Evolutionary conservation across 2,888 invertebrate species (phyloP).

Genomic region (Eupsilia transversa): DNA sequence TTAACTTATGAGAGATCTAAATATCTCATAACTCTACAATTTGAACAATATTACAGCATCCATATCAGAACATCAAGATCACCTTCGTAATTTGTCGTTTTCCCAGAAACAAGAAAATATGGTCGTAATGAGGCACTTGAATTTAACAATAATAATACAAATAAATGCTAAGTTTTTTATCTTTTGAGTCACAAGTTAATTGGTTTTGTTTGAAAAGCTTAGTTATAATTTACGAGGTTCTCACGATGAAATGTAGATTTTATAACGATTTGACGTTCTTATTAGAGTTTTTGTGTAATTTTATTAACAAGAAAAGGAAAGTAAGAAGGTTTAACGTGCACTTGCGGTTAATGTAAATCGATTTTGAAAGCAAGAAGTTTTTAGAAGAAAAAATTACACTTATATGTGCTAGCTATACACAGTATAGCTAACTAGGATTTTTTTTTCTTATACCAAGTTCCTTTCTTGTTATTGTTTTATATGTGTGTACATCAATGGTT

Average conservation of each 20-base stretch:
- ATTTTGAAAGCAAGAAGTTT: constrained; percentile 32
- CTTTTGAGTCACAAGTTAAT: constrained; percentile 71
- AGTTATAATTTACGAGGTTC: constrained; percentile 59
- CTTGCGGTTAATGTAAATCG: constrained; percentile 48
- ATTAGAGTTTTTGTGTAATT: constrained; percentile 14
- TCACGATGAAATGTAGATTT: constrained; percentile 51
- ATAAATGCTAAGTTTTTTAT: constrained; percentile 54
- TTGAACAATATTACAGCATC: constrained; percentile 71
- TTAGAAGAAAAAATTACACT: not conserved
- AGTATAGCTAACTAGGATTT: not conserved
- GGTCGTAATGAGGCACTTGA: constrained; percentile 74
- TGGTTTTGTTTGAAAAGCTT: constrained; percentile 68
- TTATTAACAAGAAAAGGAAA: constrained; percentile 35
- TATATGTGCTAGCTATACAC: not conserved
- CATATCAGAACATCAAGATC: constrained; percentile 79
- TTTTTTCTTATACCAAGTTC: too few species aligned
- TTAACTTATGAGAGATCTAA: constrained; percentile 67
- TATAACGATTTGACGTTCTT: constrained; percentile 1
- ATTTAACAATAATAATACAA: constrained; percentile 64
- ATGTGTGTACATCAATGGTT: not conserved
- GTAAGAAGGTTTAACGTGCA: constrained; percentile 5
- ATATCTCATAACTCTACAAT: constrained; percentile 75
- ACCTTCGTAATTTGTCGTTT: constrained; percentile 85
- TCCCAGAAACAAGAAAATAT: constrained; percentile 78
- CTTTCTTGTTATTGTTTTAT: not conserved